Evolutionary conservation across 2,888 invertebrate species (phyloP).

Genomic region (Drosophila antonietae): DNA sequence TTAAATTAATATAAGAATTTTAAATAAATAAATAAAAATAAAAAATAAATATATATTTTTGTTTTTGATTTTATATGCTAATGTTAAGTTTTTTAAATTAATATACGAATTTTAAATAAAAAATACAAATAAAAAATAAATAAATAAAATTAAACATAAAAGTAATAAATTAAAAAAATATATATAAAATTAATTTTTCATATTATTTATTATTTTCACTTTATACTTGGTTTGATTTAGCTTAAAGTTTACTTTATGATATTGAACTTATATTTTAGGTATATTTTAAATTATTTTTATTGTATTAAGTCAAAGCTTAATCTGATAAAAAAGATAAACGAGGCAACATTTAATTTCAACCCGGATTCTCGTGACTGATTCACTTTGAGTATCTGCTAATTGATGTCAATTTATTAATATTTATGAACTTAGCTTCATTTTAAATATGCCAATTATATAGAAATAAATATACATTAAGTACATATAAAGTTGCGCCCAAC

Average conservation of each 20-base stretch:
- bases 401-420: slow-evolving; percentile 2
- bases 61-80: too few relatives aligned
- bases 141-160: too few relatives aligned
- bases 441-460: background rate
- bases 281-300: background rate
- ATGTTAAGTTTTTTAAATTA: too few relatives aligned
- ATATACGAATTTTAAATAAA: too few relatives aligned
- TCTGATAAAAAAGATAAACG: background rate
- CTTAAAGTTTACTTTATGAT: background rate
- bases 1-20: too few relatives aligned
- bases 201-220: background rate
- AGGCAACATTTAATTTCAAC: background rate
- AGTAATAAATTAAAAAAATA: too few relatives aligned
- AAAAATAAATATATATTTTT: too few relatives aligned
- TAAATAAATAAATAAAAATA: too few relatives aligned
- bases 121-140: too few relatives aligned
- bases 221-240: background rate
- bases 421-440: background rate
- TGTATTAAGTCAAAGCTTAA: background rate
- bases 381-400: background rate
- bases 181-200: background rate
- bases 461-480: background rate
- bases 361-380: slow-evolving; percentile 9
- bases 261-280: background rate
- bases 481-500: background rate